Percentiles rank a stretch among this genome's conserved stretches.
Evolutionary conservation across 2,888 invertebrate genomes (phyloP).

Genomic region (Andrena fulva): DNA sequence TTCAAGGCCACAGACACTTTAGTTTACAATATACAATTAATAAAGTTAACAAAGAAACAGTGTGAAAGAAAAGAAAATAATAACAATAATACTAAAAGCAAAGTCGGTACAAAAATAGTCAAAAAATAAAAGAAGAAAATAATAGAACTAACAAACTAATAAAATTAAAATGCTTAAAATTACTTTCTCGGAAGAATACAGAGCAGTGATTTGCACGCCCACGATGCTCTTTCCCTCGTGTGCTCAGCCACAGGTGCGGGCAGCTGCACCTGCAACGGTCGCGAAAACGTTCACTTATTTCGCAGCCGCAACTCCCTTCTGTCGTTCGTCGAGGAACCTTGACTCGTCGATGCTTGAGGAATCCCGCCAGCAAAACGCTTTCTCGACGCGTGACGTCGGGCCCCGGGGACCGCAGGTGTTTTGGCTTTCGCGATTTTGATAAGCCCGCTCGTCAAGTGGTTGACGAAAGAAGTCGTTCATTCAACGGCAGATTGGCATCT

Average conservation of each 20-base stretch:
- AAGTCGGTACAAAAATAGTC: no score
- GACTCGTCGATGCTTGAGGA: neutral
- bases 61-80: no score
- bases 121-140: no score
- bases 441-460: neutral
- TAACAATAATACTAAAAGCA: no score
- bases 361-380: constrained; percentile 1
- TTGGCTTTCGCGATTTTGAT: neutral
- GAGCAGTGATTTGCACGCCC: constrained; percentile 46
- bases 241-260: constrained; percentile 34
- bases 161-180: no score
- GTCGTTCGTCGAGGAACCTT: constrained; percentile 15
- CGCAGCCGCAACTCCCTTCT: constrained; percentile 14
- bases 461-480: neutral
- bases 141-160: no score
- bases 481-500: neutral
- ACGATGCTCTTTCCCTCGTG: neutral
- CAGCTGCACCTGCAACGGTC: constrained; percentile 44
- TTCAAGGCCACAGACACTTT: no score
- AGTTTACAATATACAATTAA: no score
- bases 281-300: constrained; percentile 22
- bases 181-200: constrained; percentile 16
- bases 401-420: neutral
- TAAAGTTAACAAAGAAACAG: no score
- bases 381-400: neutral